Percentiles rank a stretch among this genome's conserved stretches.
Conservation (phyloP, 2,888 invertebrate species). For the Lasioglossum leucozonium region DNA sequence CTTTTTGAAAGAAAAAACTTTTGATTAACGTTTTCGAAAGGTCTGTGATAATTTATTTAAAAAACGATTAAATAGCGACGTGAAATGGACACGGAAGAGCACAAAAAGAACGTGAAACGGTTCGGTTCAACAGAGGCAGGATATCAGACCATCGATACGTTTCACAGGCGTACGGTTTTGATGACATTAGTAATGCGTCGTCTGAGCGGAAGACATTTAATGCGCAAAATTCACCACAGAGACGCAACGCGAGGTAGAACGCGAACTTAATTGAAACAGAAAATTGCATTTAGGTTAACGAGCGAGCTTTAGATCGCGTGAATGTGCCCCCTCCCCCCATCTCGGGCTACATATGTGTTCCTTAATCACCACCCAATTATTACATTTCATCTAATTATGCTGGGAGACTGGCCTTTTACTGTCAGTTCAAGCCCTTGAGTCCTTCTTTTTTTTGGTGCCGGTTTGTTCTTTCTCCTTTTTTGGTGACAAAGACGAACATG, state of each 20-base stretch:
- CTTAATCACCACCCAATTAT: conserved; percentile 21
- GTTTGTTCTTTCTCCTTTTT: not conserved
- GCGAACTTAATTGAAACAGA: conserved; percentile 30
- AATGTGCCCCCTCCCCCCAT: too few relatives aligned
- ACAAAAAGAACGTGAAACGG: not conserved
- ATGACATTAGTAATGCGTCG: not conserved
- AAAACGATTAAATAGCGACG: not conserved
- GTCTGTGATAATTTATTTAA: not conserved
- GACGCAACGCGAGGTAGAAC: conserved; percentile 1
- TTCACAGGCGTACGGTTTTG: conserved; percentile 12
- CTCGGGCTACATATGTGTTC: not conserved
- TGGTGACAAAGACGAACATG: not conserved
- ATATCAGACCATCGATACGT: conserved; percentile 2
- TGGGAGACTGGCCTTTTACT: not conserved
- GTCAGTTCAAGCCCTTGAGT: not conserved
- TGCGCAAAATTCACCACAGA: not conserved
- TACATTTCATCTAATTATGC: conserved; percentile 14
- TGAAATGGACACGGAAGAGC: not conserved
- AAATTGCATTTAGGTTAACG: conserved; percentile 42
- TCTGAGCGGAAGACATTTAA: conserved; percentile 26
- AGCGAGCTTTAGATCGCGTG: conserved; percentile 25
- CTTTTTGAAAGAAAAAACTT: not conserved
- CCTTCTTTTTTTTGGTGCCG: not conserved
- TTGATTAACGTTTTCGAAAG: not conserved
- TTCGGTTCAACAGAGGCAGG: not conserved